Base-by-base conservation (phyloP, 2,113 vertebrate genomes). In the Peromyscus californicus region DNA sequence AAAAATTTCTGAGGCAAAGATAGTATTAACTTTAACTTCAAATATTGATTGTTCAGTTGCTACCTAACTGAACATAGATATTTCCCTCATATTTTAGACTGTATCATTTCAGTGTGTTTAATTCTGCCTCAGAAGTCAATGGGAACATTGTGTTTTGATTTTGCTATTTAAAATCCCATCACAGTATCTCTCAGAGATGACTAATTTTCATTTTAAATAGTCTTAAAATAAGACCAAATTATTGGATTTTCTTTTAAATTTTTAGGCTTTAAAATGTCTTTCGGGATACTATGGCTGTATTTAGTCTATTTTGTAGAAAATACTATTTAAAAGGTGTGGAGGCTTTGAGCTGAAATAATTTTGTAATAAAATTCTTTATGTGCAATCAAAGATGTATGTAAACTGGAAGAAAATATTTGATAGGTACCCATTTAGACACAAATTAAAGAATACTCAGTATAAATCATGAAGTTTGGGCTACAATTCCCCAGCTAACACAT, bases 1-100 rank as follows among this genome's bases (percentile, higher is more conserved):
- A 80, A 90, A 21, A 79, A 94, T 84, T 97, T 83, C 79, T 90
- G 7, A 96, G 10, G 67, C 17, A 91, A 82, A 97, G 79, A 89
- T 57, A 26, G n/a, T 69, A 96, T 61, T 93, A 61, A 83, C 36
- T 97, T 87, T 22, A 84, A 83, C n/a, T 63, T 92, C n/a, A 92
- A 93, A 69, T 90, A 65, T 65, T 80, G 42, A 88, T 93, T 94
- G 16, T 92, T 92, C 65, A 70, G 29, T 84, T 74, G 75, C 83
- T 76, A 70, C 11, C 48, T 36, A 67, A 67, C 12, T 72, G 7
- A 92, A 95, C 48, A 84, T 21, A 78, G 5, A 67, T 16, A 19
- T 74, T 94, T 94, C 91, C 26, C 19, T 93, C 26, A 31, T 63
- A 75, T 69, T 87, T 87, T 65, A 93, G 17, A n/a, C 3, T 10